These are phyloP conservation scores for Grammomys dolichurus DNA, from an alignment of 2,113 vertebrate genomes.

Conservation along the genomic window DNA sequence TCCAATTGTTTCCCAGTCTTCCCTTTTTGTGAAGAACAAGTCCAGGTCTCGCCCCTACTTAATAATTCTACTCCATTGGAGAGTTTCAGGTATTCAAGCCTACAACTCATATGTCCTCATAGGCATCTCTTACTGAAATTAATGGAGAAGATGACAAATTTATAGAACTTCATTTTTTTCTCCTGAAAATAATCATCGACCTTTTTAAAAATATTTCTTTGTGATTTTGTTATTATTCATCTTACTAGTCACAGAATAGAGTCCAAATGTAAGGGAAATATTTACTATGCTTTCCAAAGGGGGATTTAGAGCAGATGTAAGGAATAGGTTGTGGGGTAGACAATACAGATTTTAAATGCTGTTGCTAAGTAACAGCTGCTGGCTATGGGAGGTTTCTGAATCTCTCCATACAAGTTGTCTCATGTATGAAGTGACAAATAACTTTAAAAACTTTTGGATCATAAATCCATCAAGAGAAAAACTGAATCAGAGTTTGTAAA, in stretches of 20 bases:
- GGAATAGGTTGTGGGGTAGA: not conserved
- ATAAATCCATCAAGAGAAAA: not conserved
- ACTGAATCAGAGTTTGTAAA: not conserved
- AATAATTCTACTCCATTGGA: not conserved
- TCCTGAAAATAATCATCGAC: not conserved
- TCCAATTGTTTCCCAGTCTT: not conserved
- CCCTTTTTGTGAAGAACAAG: not conserved
- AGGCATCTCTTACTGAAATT: not conserved
- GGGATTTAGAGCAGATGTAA: no score
- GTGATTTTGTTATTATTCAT: conserved; percentile 4
- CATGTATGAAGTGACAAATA: conserved; percentile 22
- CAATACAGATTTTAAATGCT: not conserved
- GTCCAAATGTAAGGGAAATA: not conserved
- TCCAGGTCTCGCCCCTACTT: not conserved
- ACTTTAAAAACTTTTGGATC: not conserved
- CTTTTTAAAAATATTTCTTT: not conserved
- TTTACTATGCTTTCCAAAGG: conserved; percentile 20
- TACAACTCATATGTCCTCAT: not conserved
- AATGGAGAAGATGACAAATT: not conserved
- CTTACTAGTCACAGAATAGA: not conserved
- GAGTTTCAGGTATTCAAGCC: not conserved
- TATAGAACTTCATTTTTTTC: not conserved
- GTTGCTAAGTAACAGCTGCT: not conserved
- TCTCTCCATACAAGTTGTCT: not conserved
- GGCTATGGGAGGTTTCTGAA: not conserved